Evolutionary conservation across 1,140 invertebrate species (phyloP), one percentile per base, ranked within the genome.

Genomic region (Chlorops oryzae): DNA sequence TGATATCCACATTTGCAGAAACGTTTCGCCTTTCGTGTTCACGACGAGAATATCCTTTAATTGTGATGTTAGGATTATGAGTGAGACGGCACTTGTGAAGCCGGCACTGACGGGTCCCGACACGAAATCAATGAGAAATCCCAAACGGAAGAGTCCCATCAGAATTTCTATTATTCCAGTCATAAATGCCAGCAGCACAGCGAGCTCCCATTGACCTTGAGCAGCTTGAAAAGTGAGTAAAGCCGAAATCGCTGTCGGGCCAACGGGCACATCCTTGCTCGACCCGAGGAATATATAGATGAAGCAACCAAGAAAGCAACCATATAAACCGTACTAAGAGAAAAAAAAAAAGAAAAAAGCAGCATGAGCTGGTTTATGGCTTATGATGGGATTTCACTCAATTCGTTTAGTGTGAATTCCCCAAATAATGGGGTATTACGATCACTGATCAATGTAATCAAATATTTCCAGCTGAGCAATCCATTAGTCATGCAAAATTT

Each of bases 91-190:
- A 3, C 90, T 92, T 0, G 92, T 96, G 67, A 96, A 96, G 5
- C 91, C 91, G 2, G 88, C 92, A 13, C 91, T 91, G 1, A 96
- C 92, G 0, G 92, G 90, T 10, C 88, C 87, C 0, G 91, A 94
- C 1, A 97, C 91, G 68, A 94, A 96, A 70, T 96, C 90, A 27
- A 96, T 88, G 13, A 97, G 75, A 70, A 96, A 94, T 39, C 92
- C 89, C 46, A 96, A 76, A 28, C 92, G 90, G 23, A 94, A 81
- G 10, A 92, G 61, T 1, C 91, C 92, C 86, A 95, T 90, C 3
- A 89, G 56, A 12, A 96, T 69, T 64, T 92, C 85, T 3, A 95
- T 80, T 23, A 89, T 57, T 3, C 93, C 93, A 18, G 78, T 78
- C 1, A 94, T 70, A 49, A 96, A 89, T 49, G 82, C 83, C 2